Evolutionary conservation across 2,888 invertebrate species (phyloP).

Genomic region (Cheilosia urbana): DNA sequence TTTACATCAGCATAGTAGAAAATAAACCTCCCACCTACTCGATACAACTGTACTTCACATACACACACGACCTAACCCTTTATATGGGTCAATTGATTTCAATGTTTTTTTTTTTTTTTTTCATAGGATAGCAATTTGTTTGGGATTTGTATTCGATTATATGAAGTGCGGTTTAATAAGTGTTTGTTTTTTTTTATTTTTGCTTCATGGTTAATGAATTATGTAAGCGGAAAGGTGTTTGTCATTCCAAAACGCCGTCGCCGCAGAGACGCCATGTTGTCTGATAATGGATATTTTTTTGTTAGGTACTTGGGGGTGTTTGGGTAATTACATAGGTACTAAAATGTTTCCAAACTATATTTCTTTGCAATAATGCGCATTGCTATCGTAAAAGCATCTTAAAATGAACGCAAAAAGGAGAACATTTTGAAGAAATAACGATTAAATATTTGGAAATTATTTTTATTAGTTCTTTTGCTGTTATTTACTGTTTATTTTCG

Average conservation of each 20-base stretch:
- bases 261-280: slow-evolving; percentile 41
- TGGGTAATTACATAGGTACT: background rate
- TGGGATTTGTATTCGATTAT: background rate
- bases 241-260: slow-evolving; percentile 11
- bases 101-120: background rate
- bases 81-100: slow-evolving; percentile 7
- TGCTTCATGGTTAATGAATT: background rate
- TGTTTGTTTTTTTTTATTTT: background rate
- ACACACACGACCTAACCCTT: background rate
- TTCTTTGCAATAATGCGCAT: background rate
- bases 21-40: background rate
- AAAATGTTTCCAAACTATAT: background rate
- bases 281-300: background rate
- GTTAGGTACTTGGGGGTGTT: background rate
- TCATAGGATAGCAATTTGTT: background rate
- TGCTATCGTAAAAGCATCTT: background rate
- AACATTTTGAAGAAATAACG: too few relatives aligned
- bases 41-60: background rate
- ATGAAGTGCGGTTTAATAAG: background rate
- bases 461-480: background rate
- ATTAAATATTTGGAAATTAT: background rate
- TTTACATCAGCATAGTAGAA: slow-evolving; percentile 21
- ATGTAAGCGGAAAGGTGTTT: slow-evolving; percentile 25
- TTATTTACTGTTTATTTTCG: background rate
- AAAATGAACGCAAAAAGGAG: too few relatives aligned